Evolutionary conservation across 2,888 invertebrate species (phyloP).

Genomic region (Callyntrura sp.): DNA sequence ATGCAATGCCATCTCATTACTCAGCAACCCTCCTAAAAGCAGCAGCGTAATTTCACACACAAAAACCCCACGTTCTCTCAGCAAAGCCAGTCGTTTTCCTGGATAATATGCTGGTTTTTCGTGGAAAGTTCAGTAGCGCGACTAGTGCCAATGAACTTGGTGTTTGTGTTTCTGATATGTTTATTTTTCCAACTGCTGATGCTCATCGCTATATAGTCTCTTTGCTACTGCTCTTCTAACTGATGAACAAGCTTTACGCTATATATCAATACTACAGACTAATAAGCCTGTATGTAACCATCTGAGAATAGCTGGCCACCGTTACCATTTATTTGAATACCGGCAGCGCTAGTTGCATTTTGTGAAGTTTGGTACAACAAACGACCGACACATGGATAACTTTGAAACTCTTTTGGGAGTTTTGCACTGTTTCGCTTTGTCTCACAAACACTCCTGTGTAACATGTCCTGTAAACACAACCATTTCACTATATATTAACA

Average conservation of each 20-base stretch:
- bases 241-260: not conserved
- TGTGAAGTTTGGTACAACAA: slow-evolving; percentile 29
- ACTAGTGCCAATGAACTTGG: slow-evolving; percentile 67
- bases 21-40: slow-evolving; percentile 14
- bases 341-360: slow-evolving; percentile 13
- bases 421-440: slow-evolving; percentile 32
- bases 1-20: slow-evolving; percentile 63
- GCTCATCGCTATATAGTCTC: slow-evolving; percentile 38
- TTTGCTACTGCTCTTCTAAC: not conserved
- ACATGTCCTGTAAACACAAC: not conserved
- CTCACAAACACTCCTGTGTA: slow-evolving; percentile 37
- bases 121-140: not conserved
- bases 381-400: not conserved
- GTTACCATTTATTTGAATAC: not conserved
- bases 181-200: slow-evolving; percentile 58
- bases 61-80: slow-evolving; percentile 49
- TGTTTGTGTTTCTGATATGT: slow-evolving; percentile 60
- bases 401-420: slow-evolving; percentile 42
- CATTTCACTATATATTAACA: not conserved
- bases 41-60: slow-evolving; percentile 3
- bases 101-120: not conserved
- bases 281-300: not conserved
- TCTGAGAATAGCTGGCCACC: not conserved
- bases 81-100: slow-evolving; percentile 11
- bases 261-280: not conserved